phyloP scores from a whole-genome alignment of 1,140 invertebrate genomes.

The Glossosoma conforme region DNA sequence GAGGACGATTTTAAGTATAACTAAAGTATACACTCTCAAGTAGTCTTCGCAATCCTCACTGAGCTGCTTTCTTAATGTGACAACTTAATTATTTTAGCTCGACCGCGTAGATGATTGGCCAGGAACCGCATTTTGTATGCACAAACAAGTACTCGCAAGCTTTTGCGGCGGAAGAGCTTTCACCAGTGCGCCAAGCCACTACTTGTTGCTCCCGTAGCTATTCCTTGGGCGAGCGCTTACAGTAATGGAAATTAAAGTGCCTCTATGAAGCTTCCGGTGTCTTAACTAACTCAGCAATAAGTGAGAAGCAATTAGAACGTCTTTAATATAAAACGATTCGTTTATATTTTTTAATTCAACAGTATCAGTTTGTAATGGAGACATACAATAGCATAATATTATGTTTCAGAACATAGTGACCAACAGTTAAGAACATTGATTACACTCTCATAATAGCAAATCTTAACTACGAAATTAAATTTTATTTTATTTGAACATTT shows the following conservation, averaged over 20 bases:
- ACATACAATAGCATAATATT: too few relatives aligned
- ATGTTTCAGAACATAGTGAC: too few relatives aligned
- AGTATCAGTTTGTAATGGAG: too few relatives aligned
- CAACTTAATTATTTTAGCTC: conserved; percentile 25
- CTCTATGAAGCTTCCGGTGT: not conserved
- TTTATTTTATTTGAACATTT: too few relatives aligned
- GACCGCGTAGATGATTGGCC: conserved; percentile 14
- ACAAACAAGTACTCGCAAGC: not conserved
- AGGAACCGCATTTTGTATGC: conserved; percentile 18
- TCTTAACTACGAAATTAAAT: too few relatives aligned
- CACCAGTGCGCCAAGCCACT: not conserved
- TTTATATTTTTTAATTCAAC: too few relatives aligned
- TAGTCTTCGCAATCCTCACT: conserved; percentile 15
- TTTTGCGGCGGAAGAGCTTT: not conserved
- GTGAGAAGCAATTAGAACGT: too few relatives aligned
- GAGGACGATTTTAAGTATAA: not conserved
- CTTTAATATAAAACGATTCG: too few relatives aligned
- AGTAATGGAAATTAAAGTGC: not conserved
- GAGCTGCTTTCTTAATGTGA: conserved; percentile 20
- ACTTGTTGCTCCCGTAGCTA: conserved; percentile 13
- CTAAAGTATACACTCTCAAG: not conserved
- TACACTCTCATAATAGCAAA: too few relatives aligned
- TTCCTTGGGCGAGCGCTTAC: conserved; percentile 6
- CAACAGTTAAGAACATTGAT: too few relatives aligned
- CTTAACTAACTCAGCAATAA: too few relatives aligned